Percentiles rank a stretch among this genome's conserved stretches.
These are phyloP conservation scores for Stomorhina lunata DNA, from an alignment of 2,888 invertebrate genomes.

Conservation along the genomic window DNA sequence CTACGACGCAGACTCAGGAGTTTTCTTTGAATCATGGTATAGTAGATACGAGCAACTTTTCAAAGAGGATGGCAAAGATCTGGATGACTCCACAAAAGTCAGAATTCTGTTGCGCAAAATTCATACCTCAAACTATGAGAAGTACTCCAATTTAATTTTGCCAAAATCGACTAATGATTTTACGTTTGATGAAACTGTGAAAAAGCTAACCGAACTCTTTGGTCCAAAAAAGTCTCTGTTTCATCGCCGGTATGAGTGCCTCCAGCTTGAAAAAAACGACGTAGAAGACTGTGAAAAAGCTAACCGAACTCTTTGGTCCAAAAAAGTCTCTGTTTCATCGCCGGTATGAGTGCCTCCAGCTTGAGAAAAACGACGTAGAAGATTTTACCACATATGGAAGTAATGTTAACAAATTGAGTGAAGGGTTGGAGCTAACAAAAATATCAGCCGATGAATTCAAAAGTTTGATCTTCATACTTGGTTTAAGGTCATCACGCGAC, in stretches of 20 bases:
- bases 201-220: too few species aligned
- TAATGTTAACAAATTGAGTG: neutral
- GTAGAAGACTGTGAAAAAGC: too few species aligned
- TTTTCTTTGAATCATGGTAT: too few species aligned
- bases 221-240: too few species aligned
- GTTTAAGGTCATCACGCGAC: conserved; percentile 12
- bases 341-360: too few species aligned
- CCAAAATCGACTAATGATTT: too few species aligned
- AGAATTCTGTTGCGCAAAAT: conserved; percentile 2
- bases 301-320: too few species aligned
- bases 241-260: too few species aligned
- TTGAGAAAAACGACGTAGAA: conserved; percentile 1
- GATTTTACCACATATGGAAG: conserved; percentile 21
- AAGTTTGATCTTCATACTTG: conserved; percentile 14
- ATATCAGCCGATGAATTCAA: conserved; percentile 26
- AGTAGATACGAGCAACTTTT: neutral
- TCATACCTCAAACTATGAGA: conserved; percentile 5
- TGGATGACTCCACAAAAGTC: neutral
- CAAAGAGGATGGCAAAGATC: neutral
- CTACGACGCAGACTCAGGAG: neutral
- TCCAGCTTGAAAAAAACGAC: too few species aligned
- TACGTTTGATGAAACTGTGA: too few species aligned
- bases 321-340: too few species aligned
- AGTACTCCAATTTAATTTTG: conserved; percentile 9
- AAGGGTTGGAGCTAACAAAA: neutral